Percentiles rank a stretch among this genome's conserved stretches.
Conservation (phyloP, 2,113 vertebrate species). For the Saccopteryx leptura region DNA sequence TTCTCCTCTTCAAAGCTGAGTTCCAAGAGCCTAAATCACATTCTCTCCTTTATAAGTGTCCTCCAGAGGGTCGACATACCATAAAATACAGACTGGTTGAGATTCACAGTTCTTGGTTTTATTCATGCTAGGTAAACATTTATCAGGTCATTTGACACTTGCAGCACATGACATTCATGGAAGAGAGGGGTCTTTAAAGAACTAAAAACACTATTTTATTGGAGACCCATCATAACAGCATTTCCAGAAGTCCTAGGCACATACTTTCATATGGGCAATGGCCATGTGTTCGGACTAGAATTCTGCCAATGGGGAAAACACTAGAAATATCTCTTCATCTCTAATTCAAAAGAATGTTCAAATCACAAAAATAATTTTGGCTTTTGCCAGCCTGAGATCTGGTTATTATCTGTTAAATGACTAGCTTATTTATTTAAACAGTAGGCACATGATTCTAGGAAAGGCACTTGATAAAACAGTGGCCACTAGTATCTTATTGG, state of each 20-base stretch:
- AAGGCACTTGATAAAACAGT: not conserved
- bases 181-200: not conserved
- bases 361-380: constrained; percentile 34
- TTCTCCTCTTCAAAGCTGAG: constrained; percentile 29
- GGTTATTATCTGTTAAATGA: constrained; percentile 27
- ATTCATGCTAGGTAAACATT: not conserved
- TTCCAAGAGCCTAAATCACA: constrained; percentile 31
- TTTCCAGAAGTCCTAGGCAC: not conserved
- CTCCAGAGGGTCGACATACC: not conserved
- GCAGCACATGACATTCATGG: not conserved
- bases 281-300: not conserved
- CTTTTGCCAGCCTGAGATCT: not conserved
- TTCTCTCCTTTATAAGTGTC: not conserved
- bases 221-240: not conserved
- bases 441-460: not conserved
- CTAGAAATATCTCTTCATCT: constrained; percentile 31
- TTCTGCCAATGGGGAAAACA: not conserved
- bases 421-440: not conserved
- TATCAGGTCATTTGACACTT: constrained; percentile 5
- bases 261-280: not conserved
- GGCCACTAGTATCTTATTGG: not conserved
- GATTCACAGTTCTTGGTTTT: not conserved
- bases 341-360: constrained; percentile 43
- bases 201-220: not conserved
- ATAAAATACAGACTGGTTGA: not conserved